Conservation (phyloP, 1,140 invertebrate genomes). For the Proctacanthus coquilletti region DNA sequence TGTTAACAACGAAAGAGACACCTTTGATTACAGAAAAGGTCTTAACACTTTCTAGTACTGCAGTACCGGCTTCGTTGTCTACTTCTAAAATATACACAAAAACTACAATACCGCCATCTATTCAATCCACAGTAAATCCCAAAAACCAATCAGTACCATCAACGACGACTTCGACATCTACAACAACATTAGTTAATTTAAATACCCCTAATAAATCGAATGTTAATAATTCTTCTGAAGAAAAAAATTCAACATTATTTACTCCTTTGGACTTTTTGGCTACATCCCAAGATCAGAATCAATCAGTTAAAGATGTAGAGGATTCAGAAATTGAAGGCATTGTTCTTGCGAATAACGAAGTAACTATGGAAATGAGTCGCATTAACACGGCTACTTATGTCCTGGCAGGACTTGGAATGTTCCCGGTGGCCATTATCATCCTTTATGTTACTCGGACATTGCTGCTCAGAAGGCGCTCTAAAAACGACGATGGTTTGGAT, state of each 20-base stretch:
- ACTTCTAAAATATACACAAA: not conserved
- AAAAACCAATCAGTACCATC: constrained; percentile 1
- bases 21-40: too few relatives aligned
- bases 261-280: too few relatives aligned
- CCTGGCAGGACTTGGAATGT: constrained; percentile 38
- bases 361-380: constrained; percentile 36
- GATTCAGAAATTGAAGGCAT: too few relatives aligned
- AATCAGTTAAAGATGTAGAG: too few relatives aligned
- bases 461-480: constrained; percentile 37
- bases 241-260: too few relatives aligned
- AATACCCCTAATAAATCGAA: constrained; percentile 3
- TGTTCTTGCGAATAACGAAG: constrained; percentile 35
- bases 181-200: constrained; percentile 3
- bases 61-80: not conserved
- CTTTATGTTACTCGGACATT: constrained; percentile 37
- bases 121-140: constrained; percentile 8
- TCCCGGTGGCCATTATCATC: constrained; percentile 39
- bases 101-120: constrained; percentile 2
- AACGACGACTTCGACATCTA: constrained; percentile 7
- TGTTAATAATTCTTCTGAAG: too few relatives aligned
- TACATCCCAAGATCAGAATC: too few relatives aligned
- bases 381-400: constrained; percentile 40
- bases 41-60: too few relatives aligned
- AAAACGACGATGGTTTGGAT: constrained; percentile 39
- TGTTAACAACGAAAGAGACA: too few relatives aligned